These are phyloP conservation scores for Anastrepha obliqua DNA, from an alignment of 1,140 invertebrate genomes.

Conservation along the genomic window DNA sequence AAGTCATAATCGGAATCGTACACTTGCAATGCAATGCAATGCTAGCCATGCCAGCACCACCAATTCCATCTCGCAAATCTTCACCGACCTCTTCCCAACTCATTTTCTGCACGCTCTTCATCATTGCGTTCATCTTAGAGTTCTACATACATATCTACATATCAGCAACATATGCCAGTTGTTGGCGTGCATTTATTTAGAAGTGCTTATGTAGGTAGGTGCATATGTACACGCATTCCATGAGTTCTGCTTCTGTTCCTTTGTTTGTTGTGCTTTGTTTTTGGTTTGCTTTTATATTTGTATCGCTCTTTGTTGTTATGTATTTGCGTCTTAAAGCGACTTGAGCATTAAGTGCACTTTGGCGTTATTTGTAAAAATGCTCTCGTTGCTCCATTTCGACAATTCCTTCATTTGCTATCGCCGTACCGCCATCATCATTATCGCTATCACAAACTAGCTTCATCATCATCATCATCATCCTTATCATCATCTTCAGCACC, in stretches of 20 bases:
- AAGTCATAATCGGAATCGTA: conserved; percentile 29
- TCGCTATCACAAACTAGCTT: not conserved
- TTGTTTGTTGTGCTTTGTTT: conserved; percentile 25
- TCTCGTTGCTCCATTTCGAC: conserved; percentile 46
- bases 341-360: conserved; percentile 54
- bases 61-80: not conserved
- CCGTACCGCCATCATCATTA: not conserved
- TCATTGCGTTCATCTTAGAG: not conserved
- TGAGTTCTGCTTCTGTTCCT: conserved; percentile 2
- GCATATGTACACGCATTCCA: not conserved
- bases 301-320: not conserved
- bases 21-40: conserved; percentile 9
- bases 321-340: conserved; percentile 51
- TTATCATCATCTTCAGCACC: not conserved
- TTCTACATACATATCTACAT: not conserved
- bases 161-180: not conserved
- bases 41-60: not conserved
- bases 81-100: not conserved
- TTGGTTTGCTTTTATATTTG: not conserved
- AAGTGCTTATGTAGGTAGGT: not conserved
- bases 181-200: not conserved
- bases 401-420: conserved; percentile 13
- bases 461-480: conserved; percentile 29
- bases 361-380: conserved; percentile 49
- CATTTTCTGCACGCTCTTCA: not conserved